phyloP scores from a whole-genome alignment of 2,888 invertebrate genomes.

The Lamellibrachia columna region DNA sequence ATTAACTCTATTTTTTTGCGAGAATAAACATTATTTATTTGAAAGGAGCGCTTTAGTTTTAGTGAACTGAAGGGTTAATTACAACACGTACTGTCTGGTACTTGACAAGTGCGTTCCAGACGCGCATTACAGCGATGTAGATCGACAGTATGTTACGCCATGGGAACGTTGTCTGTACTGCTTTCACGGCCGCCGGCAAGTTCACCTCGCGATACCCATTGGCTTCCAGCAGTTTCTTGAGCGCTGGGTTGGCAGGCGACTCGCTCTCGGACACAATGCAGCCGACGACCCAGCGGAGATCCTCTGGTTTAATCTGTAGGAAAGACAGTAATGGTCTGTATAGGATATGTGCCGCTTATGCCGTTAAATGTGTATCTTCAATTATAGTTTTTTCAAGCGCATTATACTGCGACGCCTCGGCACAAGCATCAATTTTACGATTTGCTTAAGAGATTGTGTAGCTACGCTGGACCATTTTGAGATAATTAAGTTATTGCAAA shows the following conservation, averaged over 20 bases:
- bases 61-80: not conserved
- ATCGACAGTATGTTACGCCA: not conserved
- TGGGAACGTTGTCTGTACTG: not conserved
- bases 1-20: no score
- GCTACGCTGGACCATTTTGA: no score
- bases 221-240: not conserved
- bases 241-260: not conserved
- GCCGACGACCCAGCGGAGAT: not conserved
- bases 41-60: no score
- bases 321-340: not conserved
- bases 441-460: no score
- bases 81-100: not conserved
- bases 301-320: not conserved
- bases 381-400: no score
- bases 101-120: not conserved
- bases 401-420: no score
- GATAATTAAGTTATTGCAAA: no score
- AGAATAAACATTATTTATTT: no score
- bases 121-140: not conserved
- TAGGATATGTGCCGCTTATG: no score
- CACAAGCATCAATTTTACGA: no score
- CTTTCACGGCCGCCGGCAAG: not conserved
- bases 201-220: not conserved
- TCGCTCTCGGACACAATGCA: not conserved
- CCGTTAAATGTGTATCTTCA: no score